These are phyloP conservation scores for Cryptotermes secundus DNA, from an alignment of 1,140 invertebrate genomes.

Conservation along the genomic window DNA sequence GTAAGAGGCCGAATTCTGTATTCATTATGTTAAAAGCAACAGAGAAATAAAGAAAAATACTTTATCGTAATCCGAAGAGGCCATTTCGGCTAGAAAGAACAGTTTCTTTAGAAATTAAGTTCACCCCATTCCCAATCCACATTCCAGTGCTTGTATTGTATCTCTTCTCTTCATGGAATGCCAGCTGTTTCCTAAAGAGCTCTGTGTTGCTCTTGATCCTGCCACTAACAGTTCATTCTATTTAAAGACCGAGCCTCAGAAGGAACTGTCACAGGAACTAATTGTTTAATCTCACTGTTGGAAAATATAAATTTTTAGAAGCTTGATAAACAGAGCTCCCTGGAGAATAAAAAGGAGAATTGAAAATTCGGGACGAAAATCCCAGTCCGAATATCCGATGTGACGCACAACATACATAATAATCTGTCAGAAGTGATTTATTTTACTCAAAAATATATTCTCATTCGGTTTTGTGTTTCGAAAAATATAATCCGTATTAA, in stretches of 20 bases:
- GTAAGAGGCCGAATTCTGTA: neutral
- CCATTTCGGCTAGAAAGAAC: neutral
- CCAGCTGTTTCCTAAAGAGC: neutral
- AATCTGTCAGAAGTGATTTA: too few species aligned
- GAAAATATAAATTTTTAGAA: neutral
- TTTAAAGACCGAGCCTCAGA: neutral
- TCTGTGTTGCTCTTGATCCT: neutral
- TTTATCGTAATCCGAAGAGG: neutral
- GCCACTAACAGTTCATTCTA: neutral
- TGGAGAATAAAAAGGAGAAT: neutral
- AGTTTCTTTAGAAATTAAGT: neutral
- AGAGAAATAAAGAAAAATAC: neutral
- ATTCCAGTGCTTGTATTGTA: neutral
- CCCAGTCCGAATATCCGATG: too few species aligned
- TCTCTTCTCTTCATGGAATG: neutral
- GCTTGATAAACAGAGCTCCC: neutral
- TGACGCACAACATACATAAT: too few species aligned
- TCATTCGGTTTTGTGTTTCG: too few species aligned
- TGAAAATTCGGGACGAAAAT: neutral
- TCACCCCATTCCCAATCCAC: neutral
- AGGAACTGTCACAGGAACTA: neutral
- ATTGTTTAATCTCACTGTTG: neutral
- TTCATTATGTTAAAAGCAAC: neutral
- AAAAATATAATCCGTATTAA: too few species aligned
- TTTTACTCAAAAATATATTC: too few species aligned